Evolutionary conservation across 2,797 vertebrate species (phyloP), one percentile per base, ranked within the genome.

Genomic region (Bovichtus diacanthus): DNA sequence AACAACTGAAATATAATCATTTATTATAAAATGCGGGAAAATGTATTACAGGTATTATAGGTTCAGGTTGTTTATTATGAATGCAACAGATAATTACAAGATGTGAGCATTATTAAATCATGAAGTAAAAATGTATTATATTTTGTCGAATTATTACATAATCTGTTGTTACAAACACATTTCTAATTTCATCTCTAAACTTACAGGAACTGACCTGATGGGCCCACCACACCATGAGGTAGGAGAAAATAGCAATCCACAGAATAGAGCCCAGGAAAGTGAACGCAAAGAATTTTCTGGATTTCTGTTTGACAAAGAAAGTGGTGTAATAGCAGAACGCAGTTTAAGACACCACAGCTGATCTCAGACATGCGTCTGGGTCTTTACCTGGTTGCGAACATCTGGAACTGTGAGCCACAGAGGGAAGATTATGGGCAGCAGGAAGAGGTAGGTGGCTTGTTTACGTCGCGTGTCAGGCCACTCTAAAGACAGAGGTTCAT

Each of bases 211-310:
- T 87, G 74, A 99, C 98, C 97, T 99, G 98, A 94, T 99, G 98
- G 56, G 98, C 98, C 98, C 97, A 99, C 97, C 97, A 99, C 88
- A 99, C 97, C 98, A 99, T 98, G 78, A 99, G 96, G 88, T 99
- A 99, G 43, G 98, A 99, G 87, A 98, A 98, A 10, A 93, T 76
- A 59, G 91, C 98, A 75, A 99, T 99, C 98, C 98, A 99, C 51
- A 95, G 0, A 82, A 99, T 98, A 49, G 98, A 97, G 78, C 97
- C 98, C 63, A 99, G 90, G 87, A 99, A 99, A 0, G 97, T 98
- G 59, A 95, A 3, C 34, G 83, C 94, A 87, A 98, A 98, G 87
- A 95, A 96, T 80, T 87, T 97, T 76, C 82, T 96, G 38, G 95
- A 97, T 84, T 95, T 96, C 98, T 99, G 88, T 87, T 10, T 63